Evolutionary conservation across 2,888 invertebrate species (phyloP), one percentile per base, ranked within the genome.

Genomic region (Orthosia gothica): DNA sequence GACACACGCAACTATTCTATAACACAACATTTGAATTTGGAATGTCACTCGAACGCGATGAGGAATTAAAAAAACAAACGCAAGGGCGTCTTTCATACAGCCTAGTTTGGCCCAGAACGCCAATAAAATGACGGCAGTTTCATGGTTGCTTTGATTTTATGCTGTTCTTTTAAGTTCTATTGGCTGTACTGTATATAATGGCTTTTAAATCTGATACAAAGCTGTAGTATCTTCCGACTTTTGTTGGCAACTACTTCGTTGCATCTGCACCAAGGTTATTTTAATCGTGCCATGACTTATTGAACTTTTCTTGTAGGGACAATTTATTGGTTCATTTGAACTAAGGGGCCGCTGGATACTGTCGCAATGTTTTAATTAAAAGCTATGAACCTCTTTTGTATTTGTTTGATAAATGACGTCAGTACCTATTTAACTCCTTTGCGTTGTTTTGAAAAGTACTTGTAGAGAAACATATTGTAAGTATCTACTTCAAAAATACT

Each of bases 221-320:
- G 74, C 85, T 85, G 85, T 82, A 74, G 67, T 77, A 78, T 83
- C 88, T 89, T 83, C 81, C 87, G 89, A 79, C 90, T 89, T 82
- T 86, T 89, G 80, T 92, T 93, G 93, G 91, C 93, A 93, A 93
- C 91, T 90, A 91, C 86, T 89, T 82, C 86, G 87, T 86, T 90
- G 91, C 89, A 88, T 88, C 82, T 87, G 85, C 90, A 89, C 84
- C 92, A 93, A 94, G 93, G 94, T 92, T 94, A 93, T 93, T 94
- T 93, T 92, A 90, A 94, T 93, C 92, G 86, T 81, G 83, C 72
- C 87, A 80, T 82, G 74, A 76, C 83, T 80, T 89, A 90, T 92
- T 91, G 91, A 89, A 90, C 88, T 90, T 92, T 92, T 88, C 87
- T 89, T 88, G 84, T 85, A 77, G 71, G 80, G 70, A 78, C 84